Percentiles rank a stretch among this genome's conserved stretches.
Conservation (phyloP, 2,888 invertebrate genomes). For the Chaetogeoica ovagalla region DNA sequence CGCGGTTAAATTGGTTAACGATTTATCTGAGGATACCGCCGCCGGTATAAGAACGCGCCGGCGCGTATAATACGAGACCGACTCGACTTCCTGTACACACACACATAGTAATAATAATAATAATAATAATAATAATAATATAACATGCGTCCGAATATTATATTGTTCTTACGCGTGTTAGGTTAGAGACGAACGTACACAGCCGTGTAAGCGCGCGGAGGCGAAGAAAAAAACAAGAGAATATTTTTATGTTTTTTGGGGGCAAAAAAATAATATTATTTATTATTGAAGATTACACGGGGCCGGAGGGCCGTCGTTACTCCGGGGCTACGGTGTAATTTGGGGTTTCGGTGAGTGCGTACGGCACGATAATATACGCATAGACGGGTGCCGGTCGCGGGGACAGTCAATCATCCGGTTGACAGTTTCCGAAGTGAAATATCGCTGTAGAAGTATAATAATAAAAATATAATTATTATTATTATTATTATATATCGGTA, state of each 20-base stretch:
- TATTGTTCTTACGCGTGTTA: not conserved
- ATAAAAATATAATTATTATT: not conserved
- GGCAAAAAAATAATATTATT: conserved; percentile 16
- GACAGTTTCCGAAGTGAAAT: conserved; percentile 51
- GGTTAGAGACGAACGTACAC: not conserved
- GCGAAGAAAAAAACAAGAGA: not conserved
- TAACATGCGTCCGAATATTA: conserved; percentile 34
- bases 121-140: not conserved
- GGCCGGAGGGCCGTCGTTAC: conserved; percentile 49
- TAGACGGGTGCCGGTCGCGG: not conserved
- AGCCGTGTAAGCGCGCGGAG: not conserved
- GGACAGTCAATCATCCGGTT: conserved; percentile 53
- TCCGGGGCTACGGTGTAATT: conserved; percentile 40
- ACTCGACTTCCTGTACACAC: conserved; percentile 28
- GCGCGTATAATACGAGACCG: no score
- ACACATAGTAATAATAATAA: not conserved
- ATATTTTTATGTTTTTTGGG: not conserved
- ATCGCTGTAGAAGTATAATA: conserved; percentile 13
- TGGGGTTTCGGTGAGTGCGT: conserved; percentile 30
- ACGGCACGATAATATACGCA: not conserved
- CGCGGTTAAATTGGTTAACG: conserved; percentile 39
- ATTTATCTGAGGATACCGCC: conserved; percentile 39
- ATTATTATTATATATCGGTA: not conserved
- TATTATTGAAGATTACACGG: conserved; percentile 51
- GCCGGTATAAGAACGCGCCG: no score